Percentiles rank a stretch among this genome's conserved stretches.
Conservation (phyloP, 1,140 invertebrate genomes). For the Oncopodura yosiiana region DNA sequence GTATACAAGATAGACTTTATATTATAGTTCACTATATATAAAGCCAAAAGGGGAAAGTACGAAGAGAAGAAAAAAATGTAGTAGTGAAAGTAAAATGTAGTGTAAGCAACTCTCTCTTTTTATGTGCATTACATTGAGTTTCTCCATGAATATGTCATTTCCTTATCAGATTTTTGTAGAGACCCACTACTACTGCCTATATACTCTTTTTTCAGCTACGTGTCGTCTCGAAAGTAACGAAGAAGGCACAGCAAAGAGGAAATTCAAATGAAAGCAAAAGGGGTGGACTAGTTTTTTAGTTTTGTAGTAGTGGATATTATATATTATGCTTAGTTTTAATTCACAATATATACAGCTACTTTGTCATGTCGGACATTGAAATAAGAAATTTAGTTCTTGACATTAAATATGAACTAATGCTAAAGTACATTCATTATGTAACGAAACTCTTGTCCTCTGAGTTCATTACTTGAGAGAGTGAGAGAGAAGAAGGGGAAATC, state of each 20-base stretch:
- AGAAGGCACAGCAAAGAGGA: neutral
- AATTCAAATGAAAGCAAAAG: neutral
- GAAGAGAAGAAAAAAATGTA: neutral
- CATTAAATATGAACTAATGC: neutral
- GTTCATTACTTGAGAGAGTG: neutral
- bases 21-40: neutral
- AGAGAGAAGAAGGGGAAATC: conserved; percentile 7
- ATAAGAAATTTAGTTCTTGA: neutral
- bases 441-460: neutral
- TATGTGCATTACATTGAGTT: conserved; percentile 6
- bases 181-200: too few relatives aligned
- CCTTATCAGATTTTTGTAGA: conserved; percentile 5
- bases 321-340: neutral
- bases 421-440: conserved; percentile 6
- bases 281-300: neutral
- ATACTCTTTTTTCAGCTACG: too few relatives aligned
- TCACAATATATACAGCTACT: neutral
- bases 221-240: neutral
- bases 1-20: too few relatives aligned
- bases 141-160: conserved; percentile 13
- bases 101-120: neutral
- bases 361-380: neutral
- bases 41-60: neutral
- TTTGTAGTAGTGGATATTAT: neutral
- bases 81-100: neutral